Evolutionary conservation across 2,888 invertebrate genomes (phyloP), one percentile per base, ranked within the genome.

Genomic region (Aricia artaxerxes): DNA sequence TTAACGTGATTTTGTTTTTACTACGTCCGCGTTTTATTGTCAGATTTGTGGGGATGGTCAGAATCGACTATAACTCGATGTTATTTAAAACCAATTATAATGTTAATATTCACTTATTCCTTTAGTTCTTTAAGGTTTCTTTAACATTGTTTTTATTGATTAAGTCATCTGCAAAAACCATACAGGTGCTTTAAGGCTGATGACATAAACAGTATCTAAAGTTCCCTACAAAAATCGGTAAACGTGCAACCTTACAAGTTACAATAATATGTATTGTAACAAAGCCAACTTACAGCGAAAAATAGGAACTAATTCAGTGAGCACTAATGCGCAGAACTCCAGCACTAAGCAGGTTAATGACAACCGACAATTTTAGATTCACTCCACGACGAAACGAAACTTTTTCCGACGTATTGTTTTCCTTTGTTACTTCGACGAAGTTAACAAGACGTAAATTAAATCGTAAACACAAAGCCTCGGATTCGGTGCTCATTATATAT

Each of bases 401-500:
- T 53, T 75, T 75, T 75, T 75, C 73, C 24, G 75, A 75, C 75
- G 24, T 35, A 69, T 69, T 69, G 69, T 75, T 75, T 49, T 44
- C 75, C 75, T 75, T 75, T 75, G 75, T 75, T 31, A 44, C 75
- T 49, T 75, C 75, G 24, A 31, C 44, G 11, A 53, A 75, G 44
- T 31, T 49, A 53, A 76, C 76, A 13, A 76, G 76, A 53, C 75
- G 35, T 53, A 76, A 76, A 64, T 77, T 77, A 77, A 77, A 61
- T 64, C 53, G 35, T 57, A 35, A 31, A 53, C 49, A 73, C 57
- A 75, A 80, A 81, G 79, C 80, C 79, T 78, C 79, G 80, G 78
- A 78, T 82, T 78, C 40, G 72, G 72, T 78, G 81, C 80, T 81
- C 79, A 80, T 82, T 81, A 82, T 73, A 79, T 77, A 76, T n/a